Evolutionary conservation across 2,888 invertebrate species (phyloP), one percentile per base, ranked within the genome.

Genomic region (Encarsia formosa): DNA sequence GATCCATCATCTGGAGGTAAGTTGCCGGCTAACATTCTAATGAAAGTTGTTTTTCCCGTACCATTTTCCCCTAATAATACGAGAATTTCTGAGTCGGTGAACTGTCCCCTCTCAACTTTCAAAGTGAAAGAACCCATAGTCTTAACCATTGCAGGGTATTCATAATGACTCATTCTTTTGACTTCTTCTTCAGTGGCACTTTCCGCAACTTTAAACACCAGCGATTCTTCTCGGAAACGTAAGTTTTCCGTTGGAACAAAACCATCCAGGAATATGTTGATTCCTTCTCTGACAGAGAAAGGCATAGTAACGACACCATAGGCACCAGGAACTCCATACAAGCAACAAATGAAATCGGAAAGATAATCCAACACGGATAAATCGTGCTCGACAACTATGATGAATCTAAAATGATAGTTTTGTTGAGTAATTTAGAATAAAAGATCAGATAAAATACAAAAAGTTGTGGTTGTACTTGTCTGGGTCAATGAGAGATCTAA

Each of bases 251-350:
- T 98, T 18, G 98, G 98, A 19, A 99, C 96, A 78, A 97, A 99
- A 42, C 99, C 99, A 75, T 99, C 99, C 67, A 99, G 82, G 80
- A 99, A 99, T 69, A 99, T 98, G 74, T 99, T 99, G 69, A 99
- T 99, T 82, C 97, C 99, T 91, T 99, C 99, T 65, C 99, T 83
- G 6, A 99, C 99, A 20, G 97, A 97, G 80, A 96, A 98, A 45
- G 99, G 99, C 93, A 98, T 94, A 74, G 99, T 99, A 55, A 99
- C 99, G 49, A 99, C 99, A 63, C 99, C 99, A 75, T 99, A 99
- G 64, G 95, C 97, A 65, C 97, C 97, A 56, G 99, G 99, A 46
- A 96, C 89, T 50, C 99, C 99, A 75, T 99, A 99, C 49, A 99
- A 78, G 72, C 95, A 94, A 77, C 99, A 99, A 73, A 99, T 97